A percentile compares a stretch with the other conserved stretches of the same genome.
These are phyloP conservation scores for Drosophila sp. DNA, from an alignment of 1,140 invertebrate genomes.

Conservation along the genomic window DNA sequence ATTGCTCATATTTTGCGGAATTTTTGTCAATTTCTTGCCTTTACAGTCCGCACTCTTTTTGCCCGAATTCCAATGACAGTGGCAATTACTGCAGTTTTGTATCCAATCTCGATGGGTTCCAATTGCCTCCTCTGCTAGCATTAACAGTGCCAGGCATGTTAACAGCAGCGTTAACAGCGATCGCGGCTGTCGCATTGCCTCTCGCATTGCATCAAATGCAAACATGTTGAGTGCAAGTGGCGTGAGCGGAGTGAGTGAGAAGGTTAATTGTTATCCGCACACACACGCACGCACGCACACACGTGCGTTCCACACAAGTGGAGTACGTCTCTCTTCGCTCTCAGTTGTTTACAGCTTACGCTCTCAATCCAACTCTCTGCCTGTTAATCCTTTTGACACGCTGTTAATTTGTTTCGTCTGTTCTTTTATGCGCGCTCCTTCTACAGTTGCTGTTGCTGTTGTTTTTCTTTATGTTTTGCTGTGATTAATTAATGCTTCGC, in stretches of 20 bases:
- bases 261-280: background rate
- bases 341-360: background rate
- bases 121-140: background rate
- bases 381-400: constrained; percentile 59
- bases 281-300: background rate
- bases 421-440: constrained; percentile 11
- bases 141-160: constrained; percentile 10
- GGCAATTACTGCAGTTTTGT: constrained; percentile 87
- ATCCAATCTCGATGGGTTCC: constrained; percentile 86
- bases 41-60: constrained; percentile 93
- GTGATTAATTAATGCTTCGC: constrained; percentile 77
- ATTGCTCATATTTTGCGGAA: constrained; percentile 89
- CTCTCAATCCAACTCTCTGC: constrained; percentile 2
- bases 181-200: background rate
- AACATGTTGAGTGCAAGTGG: background rate
- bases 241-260: background rate
- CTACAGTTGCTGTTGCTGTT: constrained; percentile 19
- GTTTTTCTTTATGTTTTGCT: constrained; percentile 26
- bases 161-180: constrained; percentile 28
- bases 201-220: background rate
- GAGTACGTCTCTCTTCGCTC: too few species aligned
- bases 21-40: constrained; percentile 87
- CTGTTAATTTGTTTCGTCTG: constrained; percentile 62
- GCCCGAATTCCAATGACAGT: constrained; percentile 92
- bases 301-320: background rate